Base-by-base conservation (phyloP, 2,113 vertebrate species). In the Bombycilla garrulus region DNA sequence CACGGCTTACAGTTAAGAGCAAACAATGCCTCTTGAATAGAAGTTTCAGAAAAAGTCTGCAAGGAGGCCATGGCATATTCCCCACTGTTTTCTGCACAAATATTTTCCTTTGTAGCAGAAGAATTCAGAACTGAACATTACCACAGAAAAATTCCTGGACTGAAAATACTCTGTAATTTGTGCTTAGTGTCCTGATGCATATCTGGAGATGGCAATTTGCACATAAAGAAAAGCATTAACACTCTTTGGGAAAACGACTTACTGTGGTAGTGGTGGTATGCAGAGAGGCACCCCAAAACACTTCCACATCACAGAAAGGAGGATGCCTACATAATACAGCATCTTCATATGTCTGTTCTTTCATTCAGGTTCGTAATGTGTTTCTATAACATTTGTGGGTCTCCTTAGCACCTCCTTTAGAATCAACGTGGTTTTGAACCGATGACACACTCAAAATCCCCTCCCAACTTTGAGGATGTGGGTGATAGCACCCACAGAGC, bases 391-490 rank as follows among this genome's bases (percentile, higher is more conserved):
- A 88, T 42, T 90, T 5, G 3, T 48, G 50, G 3, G 21, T 54
- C 13, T 73, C n/a, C 67, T 66, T 45, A 89, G 22, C 23, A 78
- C 19, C 15, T 71, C 33, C 50, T 61, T 76, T 76, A 72, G 86
- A 85, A 82, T 33, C 20, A 45, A 28, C 42, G 26, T 64, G 25
- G 8, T 88, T 83, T 92, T 12, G 42, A 82, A 70, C 9, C 64
- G 53, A 35, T 0, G 0, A 45, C 13, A 48, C 10, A 7, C 12
- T 26, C n/a, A n/a, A 64, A 92, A 51, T 35, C 31, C 48, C 25
- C 29, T 62, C 13, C 21, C 40, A 62, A 2, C 10, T 31, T 45
- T 38, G n/a, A 67, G 35, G 18, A 42, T 12, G 22, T 22, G 21
- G 50, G 28, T 70, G 26, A 54, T n/a, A 60, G 54, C 42, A 58